These are phyloP conservation scores for Loriculus beryllinus DNA, from an alignment of 2,797 vertebrate species.

Conservation along the genomic window DNA sequence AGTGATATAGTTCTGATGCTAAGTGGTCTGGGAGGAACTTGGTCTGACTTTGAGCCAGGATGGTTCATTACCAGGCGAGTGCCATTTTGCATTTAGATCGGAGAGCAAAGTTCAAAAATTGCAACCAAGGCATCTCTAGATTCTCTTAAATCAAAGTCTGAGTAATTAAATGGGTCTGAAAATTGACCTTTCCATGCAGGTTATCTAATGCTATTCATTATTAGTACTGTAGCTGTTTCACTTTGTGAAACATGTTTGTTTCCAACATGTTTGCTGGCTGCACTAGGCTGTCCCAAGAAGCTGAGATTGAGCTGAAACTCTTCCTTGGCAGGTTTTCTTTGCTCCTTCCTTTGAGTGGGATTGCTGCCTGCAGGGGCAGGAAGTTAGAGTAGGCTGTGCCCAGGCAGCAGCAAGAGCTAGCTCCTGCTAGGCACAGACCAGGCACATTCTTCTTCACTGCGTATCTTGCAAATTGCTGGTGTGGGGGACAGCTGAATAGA, in stretches of 20 bases:
- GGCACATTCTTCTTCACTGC: neutral
- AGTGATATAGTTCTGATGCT: neutral
- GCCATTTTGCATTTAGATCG: neutral
- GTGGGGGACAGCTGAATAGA: neutral
- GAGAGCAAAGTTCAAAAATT: neutral
- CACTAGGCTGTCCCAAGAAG: neutral
- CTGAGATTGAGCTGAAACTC: neutral
- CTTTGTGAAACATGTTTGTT: too few species aligned
- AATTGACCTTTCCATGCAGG: neutral
- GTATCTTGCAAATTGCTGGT: neutral
- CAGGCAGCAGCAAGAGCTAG: neutral
- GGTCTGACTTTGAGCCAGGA: neutral
- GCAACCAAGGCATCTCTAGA: neutral
- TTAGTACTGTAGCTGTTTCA: neutral
- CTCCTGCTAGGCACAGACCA: rapidly evolving
- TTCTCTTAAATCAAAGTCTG: neutral
- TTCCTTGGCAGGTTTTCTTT: neutral
- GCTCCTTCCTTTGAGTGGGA: neutral
- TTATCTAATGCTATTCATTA: neutral
- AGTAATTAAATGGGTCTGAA: neutral
- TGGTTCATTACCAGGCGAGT: neutral
- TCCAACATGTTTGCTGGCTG: neutral
- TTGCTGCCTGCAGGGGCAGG: neutral
- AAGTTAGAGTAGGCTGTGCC: neutral
- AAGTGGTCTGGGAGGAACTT: neutral